phyloP scores from a whole-genome alignment of 2,797 vertebrate genomes.

The Hybognathus amarus region DNA sequence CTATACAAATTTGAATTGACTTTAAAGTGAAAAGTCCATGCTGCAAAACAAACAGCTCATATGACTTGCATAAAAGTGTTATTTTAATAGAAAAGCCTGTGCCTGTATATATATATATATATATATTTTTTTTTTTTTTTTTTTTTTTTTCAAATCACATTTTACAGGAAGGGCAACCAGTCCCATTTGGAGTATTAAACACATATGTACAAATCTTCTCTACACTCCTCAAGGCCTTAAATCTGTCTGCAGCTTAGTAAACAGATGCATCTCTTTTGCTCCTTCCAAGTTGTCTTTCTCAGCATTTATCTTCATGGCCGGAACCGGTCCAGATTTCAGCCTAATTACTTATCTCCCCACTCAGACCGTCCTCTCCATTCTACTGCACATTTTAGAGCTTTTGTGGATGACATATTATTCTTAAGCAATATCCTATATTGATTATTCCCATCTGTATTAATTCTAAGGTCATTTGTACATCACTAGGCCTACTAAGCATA shows the following conservation, averaged over 20 bases:
- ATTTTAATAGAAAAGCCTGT: conserved; percentile 5
- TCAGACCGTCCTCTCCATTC: background rate
- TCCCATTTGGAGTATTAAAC: conserved; percentile 12
- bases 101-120: too few relatives aligned
- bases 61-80: conserved; percentile 2
- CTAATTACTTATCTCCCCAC: conserved; percentile 11
- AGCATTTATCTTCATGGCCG: conserved; percentile 15
- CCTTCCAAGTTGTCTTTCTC: background rate
- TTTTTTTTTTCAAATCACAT: background rate
- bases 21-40: background rate
- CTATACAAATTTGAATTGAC: background rate
- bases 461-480: background rate
- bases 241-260: conserved; percentile 30
- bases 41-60: background rate
- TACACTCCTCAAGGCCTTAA: conserved; percentile 16
- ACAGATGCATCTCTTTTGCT: conserved; percentile 23
- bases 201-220: conserved; percentile 2
- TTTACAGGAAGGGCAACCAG: background rate
- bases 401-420: conserved; percentile 4
- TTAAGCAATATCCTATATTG: background rate
- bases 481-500: background rate
- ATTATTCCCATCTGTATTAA: background rate
- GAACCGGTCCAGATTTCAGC: background rate
- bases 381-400: background rate
- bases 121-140: too few relatives aligned